These are phyloP conservation scores for Heterohyrax brucei DNA, from an alignment of 2,797 vertebrate species.

Conservation along the genomic window DNA sequence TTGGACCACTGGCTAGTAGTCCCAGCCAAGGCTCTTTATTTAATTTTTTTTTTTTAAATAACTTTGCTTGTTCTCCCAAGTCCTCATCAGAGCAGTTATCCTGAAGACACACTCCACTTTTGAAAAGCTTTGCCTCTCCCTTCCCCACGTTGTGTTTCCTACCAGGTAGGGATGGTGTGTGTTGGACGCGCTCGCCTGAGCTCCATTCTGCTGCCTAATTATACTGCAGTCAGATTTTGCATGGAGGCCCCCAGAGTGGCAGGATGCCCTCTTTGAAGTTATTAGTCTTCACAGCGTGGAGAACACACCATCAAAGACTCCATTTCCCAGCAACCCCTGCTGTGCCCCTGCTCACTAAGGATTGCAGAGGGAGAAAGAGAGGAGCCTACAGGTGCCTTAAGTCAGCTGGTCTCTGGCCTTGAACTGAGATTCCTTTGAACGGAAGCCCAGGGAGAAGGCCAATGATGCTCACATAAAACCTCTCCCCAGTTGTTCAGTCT, in stretches of 20 bases:
- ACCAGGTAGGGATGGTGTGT: neutral
- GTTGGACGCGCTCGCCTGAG: slow-evolving; percentile 42
- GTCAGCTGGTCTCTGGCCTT: neutral
- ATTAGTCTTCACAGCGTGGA: slow-evolving; percentile 88
- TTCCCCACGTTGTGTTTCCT: slow-evolving; percentile 33
- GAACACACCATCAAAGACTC: slow-evolving; percentile 88
- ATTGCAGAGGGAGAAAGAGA: neutral
- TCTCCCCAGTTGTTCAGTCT: slow-evolving; percentile 70
- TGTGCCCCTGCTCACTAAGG: slow-evolving; percentile 39
- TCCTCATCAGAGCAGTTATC: slow-evolving; percentile 17
- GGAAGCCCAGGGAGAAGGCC: slow-evolving; percentile 67
- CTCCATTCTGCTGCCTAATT: neutral
- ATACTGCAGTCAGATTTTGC: neutral
- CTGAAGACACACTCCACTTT: slow-evolving; percentile 45
- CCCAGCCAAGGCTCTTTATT: neutral
- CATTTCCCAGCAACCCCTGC: slow-evolving; percentile 76
- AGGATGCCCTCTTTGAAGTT: slow-evolving; percentile 88
- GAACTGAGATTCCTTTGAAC: slow-evolving; percentile 84
- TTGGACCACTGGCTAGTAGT: neutral
- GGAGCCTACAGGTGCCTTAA: slow-evolving; percentile 24
- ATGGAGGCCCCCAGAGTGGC: neutral
- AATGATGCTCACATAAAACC: slow-evolving; percentile 43
- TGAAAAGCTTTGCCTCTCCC: slow-evolving; percentile 61
- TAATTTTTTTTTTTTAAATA: neutral
- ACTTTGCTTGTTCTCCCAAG: neutral